phyloP scores from a whole-genome alignment of 2,113 vertebrate genomes.

The mouse (Mus musculus) region DNA sequence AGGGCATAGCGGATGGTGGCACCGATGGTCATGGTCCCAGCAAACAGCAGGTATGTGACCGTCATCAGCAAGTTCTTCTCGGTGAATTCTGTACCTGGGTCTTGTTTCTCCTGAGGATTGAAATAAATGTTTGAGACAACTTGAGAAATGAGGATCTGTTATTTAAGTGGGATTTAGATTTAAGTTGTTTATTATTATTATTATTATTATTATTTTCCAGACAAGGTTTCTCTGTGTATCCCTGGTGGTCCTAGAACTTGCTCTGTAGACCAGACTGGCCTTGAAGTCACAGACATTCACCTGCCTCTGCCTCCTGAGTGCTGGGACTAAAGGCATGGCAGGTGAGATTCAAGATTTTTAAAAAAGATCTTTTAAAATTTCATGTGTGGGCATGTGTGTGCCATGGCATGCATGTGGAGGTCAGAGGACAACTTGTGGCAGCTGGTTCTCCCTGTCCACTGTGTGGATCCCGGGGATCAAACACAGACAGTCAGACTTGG shows the following conservation, averaged over 20 bases:
- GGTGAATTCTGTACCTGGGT: constrained; percentile 71
- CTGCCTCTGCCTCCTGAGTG: not conserved
- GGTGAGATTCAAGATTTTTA: not conserved
- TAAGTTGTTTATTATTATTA: no score
- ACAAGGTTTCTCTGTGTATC: not conserved
- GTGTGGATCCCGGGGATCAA: not conserved
- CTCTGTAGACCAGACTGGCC: not conserved
- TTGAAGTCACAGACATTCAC: not conserved
- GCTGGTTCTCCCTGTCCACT: not conserved
- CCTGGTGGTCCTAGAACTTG: not conserved
- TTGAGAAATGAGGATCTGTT: not conserved
- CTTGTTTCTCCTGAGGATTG: constrained; percentile 73
- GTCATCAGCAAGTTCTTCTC: constrained; percentile 81
- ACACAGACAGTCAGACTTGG: no score
- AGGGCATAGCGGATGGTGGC: constrained; percentile 72
- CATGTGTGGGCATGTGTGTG: not conserved
- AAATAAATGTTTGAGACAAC: constrained; percentile 2
- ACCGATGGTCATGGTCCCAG: constrained; percentile 74
- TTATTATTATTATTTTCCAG: not conserved
- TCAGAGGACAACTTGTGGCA: not conserved
- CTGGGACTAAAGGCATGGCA: not conserved
- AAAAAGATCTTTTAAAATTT: not conserved
- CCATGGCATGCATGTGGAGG: not conserved
- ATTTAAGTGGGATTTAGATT: not conserved
- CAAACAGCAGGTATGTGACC: constrained; percentile 68